Evolutionary conservation across 2,888 invertebrate species (phyloP), one percentile per base, ranked within the genome.

Genomic region (Napeogenes sylphis): DNA sequence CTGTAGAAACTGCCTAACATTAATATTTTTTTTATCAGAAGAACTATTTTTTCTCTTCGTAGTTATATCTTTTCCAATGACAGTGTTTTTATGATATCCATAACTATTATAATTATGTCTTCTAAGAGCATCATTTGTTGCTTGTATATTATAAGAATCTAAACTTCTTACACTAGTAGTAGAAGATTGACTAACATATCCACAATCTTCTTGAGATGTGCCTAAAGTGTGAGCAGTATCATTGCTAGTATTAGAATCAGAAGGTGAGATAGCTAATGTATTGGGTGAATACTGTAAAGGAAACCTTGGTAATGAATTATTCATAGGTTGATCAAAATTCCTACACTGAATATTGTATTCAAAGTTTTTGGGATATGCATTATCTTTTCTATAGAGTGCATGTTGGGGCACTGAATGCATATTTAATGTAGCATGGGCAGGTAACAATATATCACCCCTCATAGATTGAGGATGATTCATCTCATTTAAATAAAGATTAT

Each of bases 131-230:
- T 89, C 88, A 77, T 75, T 79, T 61, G 80, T 77, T 46, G 80
- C 63, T 74, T 82, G 79, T 67, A 78, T 79, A 55, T 81, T 70
- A 54, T 75, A 73, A 57, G 81, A 83, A 63, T 91, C 91, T 58
- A 85, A 74, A 79, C 89, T 91, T 78, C 87, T 83, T 55, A 82
- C 75, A 76, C 90, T 91, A 64, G 83, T 77, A 60, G 83, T 81
- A 47, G 91, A 90, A 56, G 90, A 89, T 68, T 90, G 91, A 68
- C 90, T 91, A 8, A 84, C 85, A 82, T 91, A 91, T 21, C 90
- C 91, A 77, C 84, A 88, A 71, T 91, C 91, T 77, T 91, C 91
- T 75, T 85, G 88, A 56, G 77, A 72, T 64, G 73, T 78, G 46
- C 79, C 77, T 66, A 85, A 78, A 56, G 80, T 82, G 65, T 84